Evolutionary conservation across 1,140 invertebrate species (phyloP).

Genomic region (Lanistes nyassanus): DNA sequence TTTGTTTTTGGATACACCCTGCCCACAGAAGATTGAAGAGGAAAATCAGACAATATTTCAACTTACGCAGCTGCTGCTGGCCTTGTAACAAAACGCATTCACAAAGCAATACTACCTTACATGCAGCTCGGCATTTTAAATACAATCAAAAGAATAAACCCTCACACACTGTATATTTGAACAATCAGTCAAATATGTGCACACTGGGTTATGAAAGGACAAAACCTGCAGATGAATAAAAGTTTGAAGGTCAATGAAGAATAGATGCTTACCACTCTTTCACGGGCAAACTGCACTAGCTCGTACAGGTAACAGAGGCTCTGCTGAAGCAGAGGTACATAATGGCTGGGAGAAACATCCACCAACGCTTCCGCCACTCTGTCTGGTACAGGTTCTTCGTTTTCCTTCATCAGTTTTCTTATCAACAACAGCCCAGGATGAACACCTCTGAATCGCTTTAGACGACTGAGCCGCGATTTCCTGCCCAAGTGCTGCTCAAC

Average conservation of each 20-base stretch:
- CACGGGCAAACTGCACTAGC: not conserved
- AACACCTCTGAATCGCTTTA: not conserved
- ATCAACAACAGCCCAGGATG: slow-evolving; percentile 4
- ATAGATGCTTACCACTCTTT: not conserved
- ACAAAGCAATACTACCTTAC: not conserved
- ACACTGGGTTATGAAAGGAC: not conserved
- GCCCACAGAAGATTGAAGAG: not conserved
- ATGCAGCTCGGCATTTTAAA: not conserved
- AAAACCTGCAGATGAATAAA: not conserved
- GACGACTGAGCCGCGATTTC: not conserved
- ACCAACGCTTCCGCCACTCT: not conserved
- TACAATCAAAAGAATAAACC: not conserved
- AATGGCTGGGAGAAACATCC: not conserved
- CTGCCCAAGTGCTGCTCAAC: not conserved
- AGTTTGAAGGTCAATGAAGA: not conserved
- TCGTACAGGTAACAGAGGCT: slow-evolving; percentile 17
- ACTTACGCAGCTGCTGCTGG: not conserved
- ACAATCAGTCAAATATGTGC: not conserved
- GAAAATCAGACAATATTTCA: not conserved
- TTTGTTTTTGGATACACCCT: not conserved
- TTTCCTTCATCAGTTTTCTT: not conserved
- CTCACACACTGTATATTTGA: not conserved
- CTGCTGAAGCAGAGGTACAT: slow-evolving; percentile 4
- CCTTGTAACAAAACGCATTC: not conserved
- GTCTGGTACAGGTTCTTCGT: not conserved